Evolutionary conservation across 2,888 invertebrate genomes (phyloP).

Genomic region (Keiferia lycopersicella): DNA sequence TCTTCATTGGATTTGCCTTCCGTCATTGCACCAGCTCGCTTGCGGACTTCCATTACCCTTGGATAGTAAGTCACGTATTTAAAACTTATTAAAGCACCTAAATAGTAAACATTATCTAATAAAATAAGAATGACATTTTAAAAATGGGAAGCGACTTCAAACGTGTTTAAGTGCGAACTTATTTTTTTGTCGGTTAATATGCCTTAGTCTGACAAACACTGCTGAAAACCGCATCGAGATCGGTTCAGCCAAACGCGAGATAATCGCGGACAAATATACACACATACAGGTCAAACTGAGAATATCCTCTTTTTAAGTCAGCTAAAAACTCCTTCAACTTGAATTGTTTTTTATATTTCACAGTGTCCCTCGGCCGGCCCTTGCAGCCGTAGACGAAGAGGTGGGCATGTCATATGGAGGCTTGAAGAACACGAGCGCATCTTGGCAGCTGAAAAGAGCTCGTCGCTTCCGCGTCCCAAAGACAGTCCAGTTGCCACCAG

Average conservation of each 20-base stretch:
- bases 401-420: constrained; percentile 46
- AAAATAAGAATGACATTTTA: no score
- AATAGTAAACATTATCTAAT: neutral
- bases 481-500: constrained; percentile 53
- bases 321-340: no score
- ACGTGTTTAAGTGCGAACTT: no score
- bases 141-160: no score
- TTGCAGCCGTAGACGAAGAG: constrained; percentile 57
- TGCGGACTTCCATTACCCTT: constrained; percentile 58
- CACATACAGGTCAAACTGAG: no score
- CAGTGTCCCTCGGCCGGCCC: constrained; percentile 60
- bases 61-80: constrained; percentile 51
- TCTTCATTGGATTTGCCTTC: constrained; percentile 61
- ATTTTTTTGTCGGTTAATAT: no score
- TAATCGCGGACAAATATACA: no score
- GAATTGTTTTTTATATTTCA: no score
- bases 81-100: neutral
- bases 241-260: no score
- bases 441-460: constrained; percentile 71
- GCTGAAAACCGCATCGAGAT: no score
- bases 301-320: no score
- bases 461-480: constrained; percentile 65
- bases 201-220: no score
- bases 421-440: constrained; percentile 57
- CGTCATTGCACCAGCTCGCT: constrained; percentile 68